These are phyloP conservation scores for Cettia cetti DNA, from an alignment of 2,113 vertebrate genomes.

Conservation along the genomic window DNA sequence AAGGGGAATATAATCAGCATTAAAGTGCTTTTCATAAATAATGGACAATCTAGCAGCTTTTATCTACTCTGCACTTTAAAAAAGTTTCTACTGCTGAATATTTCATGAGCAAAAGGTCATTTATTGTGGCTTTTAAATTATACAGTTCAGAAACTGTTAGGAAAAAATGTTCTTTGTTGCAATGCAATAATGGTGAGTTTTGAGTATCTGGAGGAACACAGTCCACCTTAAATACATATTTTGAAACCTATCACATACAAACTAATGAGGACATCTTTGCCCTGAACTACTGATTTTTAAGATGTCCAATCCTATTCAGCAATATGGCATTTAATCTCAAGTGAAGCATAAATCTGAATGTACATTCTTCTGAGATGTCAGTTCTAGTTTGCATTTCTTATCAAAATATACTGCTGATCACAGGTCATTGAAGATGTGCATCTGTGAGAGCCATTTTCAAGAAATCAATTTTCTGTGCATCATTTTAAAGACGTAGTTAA, in stretches of 20 bases:
- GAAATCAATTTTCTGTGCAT: background rate
- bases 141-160: conserved; percentile 4
- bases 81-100: conserved; percentile 48
- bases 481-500: background rate
- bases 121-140: conserved; percentile 28
- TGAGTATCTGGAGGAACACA: background rate
- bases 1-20: background rate
- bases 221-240: background rate
- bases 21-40: conserved; percentile 51
- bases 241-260: background rate
- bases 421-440: background rate
- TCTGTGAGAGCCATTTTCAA: background rate
- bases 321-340: background rate
- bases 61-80: conserved; percentile 36
- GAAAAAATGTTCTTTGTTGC: background rate
- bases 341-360: background rate
- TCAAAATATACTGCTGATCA: background rate
- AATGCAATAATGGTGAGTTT: background rate
- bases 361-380: background rate
- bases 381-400: background rate
- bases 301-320: background rate
- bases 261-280: background rate
- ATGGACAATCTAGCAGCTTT: conserved; percentile 33
- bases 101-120: conserved; percentile 47
- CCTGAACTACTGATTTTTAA: background rate